Conservation (phyloP, 2,797 vertebrate species). For the Tragelaphus oryx region DNA sequence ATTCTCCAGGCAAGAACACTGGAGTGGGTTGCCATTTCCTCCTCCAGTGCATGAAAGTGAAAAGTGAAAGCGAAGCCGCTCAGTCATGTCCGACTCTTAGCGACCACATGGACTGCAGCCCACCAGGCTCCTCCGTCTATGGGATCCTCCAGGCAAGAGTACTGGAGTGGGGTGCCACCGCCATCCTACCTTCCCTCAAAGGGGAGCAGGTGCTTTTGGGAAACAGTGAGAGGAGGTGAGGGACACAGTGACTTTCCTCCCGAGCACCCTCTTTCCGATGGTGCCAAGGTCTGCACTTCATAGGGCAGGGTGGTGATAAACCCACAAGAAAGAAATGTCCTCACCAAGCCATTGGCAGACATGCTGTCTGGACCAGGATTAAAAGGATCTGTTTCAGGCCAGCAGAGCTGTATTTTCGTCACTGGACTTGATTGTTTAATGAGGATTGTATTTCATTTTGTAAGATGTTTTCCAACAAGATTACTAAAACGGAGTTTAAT, state of each 20-base stretch:
- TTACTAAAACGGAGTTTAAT: not conserved
- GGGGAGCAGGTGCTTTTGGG: not conserved
- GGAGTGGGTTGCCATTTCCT: too few relatives aligned
- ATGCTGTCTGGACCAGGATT: not conserved
- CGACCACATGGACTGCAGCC: too few relatives aligned
- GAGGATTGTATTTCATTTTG: not conserved
- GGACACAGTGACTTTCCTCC: not conserved
- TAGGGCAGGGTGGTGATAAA: not conserved
- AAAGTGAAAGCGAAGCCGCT: too few relatives aligned
- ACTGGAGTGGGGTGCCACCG: too few relatives aligned
- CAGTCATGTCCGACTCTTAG: too few relatives aligned
- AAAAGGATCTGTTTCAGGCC: not conserved
- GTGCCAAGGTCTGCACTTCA: not conserved
- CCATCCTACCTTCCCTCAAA: not conserved
- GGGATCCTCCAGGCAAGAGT: too few relatives aligned
- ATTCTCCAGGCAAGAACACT: too few relatives aligned
- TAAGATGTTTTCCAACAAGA: not conserved
- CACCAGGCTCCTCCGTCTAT: too few relatives aligned
- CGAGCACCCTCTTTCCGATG: not conserved
- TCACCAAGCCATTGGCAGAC: not conserved
- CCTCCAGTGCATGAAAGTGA: too few relatives aligned
- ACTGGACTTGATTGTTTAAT: not conserved
- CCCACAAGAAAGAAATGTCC: not conserved
- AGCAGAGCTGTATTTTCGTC: not conserved
- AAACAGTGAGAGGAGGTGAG: not conserved